Base-by-base conservation (phyloP, 1,140 invertebrate genomes). In the Listronotus bonariensis region DNA sequence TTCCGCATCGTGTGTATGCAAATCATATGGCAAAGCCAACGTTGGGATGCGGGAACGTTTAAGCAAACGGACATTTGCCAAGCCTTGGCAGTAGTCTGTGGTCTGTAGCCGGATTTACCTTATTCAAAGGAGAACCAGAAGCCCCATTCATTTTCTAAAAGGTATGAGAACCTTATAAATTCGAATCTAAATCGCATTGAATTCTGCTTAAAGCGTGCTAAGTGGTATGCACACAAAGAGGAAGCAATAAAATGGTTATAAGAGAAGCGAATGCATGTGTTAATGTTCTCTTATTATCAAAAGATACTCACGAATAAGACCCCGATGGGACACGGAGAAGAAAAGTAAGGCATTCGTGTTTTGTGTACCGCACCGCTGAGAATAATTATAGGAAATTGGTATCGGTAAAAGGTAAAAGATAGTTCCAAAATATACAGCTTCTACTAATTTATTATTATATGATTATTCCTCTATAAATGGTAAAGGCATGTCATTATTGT, bases 161-260 rank as follows among this genome's bases (percentile, higher is more conserved):
- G 10, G 41, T 41, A 58, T 58, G 55, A 46, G 55, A 58, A 46
- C 31, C 55, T 58, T 58, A 20, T 58, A 58, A 46, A 42, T 46
- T 58, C 41, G 18, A 53, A 54, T 62, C 59, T 62, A 62, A 62
- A 53, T 62, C 48, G 59, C 59, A 45, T 52, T 53, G 52, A 62
- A 62, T 53, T 62, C 49, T 43, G 8, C 26, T 34, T 11, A 62
- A 45, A 62, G 59, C 59, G 59, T 62, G 59, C 59, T 62, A 53
- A 62, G 49, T 53, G 59, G 49, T 62, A 53, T 53, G 48, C 59
- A 46, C 59, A 62, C 49, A 62, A 62, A 62, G 48, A 62, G 59
- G 59, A 62, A 62, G 59, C 59, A 62, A 62, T 53, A 43, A 62
- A 62, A 62, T 38, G 48, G 51, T 53, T 62, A 49, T 62, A 62